These are phyloP conservation scores for Pholis gunnellus DNA, from an alignment of 2,113 vertebrate genomes.

Conservation along the genomic window DNA sequence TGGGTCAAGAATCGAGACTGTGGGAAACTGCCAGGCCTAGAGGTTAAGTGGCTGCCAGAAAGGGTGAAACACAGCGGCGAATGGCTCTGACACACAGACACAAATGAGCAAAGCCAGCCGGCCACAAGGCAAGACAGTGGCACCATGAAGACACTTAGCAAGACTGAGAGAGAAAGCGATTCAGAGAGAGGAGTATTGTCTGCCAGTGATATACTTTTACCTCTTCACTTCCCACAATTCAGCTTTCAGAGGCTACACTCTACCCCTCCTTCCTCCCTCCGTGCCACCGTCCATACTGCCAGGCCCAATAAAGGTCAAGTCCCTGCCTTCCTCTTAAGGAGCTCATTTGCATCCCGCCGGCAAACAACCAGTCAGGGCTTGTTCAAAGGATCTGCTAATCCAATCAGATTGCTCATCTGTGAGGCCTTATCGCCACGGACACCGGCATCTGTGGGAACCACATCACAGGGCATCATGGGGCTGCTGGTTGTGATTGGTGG, in stretches of 20 bases:
- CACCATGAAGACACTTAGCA: constrained; percentile 64
- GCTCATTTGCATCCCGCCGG: constrained; percentile 82
- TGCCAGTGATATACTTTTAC: constrained; percentile 66
- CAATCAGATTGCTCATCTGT: constrained; percentile 79
- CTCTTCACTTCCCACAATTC: constrained; percentile 65
- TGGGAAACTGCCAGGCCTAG: constrained; percentile 55
- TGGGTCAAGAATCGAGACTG: constrained; percentile 42
- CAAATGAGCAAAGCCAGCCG: constrained; percentile 64
- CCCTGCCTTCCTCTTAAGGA: constrained; percentile 73
- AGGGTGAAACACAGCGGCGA: constrained; percentile 51
- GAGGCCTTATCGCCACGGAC: constrained; percentile 76
- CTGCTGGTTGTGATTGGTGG: constrained; percentile 71
- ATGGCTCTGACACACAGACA: constrained; percentile 67
- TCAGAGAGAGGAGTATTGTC: constrained; percentile 36
- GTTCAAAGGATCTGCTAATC: constrained; percentile 78
- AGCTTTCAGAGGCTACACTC: constrained; percentile 61
- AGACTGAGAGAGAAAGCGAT: constrained; percentile 48
- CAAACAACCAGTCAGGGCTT: constrained; percentile 80
- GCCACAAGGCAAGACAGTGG: constrained; percentile 60
- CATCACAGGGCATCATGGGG: constrained; percentile 75
- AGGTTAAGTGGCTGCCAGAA: constrained; percentile 76
- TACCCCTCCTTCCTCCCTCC: constrained; percentile 47
- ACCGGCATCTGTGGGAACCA: constrained; percentile 76
- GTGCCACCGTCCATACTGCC: constrained; percentile 73
- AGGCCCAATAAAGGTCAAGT: constrained; percentile 80